A percentile compares a stretch with the other conserved stretches of the same genome.
Evolutionary conservation across 2,888 invertebrate genomes (phyloP).

Genomic region (Tetrapedia diversipes): DNA sequence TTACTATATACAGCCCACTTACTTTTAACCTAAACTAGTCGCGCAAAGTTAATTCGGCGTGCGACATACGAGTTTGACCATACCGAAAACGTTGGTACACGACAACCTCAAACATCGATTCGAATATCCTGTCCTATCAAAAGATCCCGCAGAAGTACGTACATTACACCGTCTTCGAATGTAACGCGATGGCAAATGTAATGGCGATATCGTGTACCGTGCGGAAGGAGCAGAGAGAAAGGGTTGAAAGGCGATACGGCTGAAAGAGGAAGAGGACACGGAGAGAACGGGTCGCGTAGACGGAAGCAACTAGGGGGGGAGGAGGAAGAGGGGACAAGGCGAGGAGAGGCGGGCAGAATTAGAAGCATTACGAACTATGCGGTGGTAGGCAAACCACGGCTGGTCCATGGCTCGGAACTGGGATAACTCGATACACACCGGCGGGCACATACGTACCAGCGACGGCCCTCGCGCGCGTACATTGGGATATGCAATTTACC

Average conservation of each 20-base stretch:
- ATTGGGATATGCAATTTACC: slow-evolving; percentile 72
- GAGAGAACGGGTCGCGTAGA: slow-evolving; percentile 28
- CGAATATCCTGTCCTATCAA: too few relatives aligned
- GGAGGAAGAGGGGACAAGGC: slow-evolving; percentile 27
- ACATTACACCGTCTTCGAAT: too few relatives aligned
- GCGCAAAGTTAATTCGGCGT: too few relatives aligned
- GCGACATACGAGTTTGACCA: too few relatives aligned
- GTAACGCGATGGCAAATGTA: too few relatives aligned
- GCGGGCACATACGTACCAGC: slow-evolving; percentile 52
- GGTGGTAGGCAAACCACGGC: slow-evolving; percentile 62
- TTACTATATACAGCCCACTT: too few relatives aligned
- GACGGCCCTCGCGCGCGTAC: slow-evolving; percentile 51
- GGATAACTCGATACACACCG: slow-evolving; percentile 70
- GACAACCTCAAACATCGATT: too few relatives aligned
- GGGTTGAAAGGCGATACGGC: neutral
- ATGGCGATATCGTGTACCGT: too few relatives aligned
- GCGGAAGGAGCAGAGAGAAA: neutral
- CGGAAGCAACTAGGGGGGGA: too few relatives aligned
- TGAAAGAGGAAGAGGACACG: neutral
- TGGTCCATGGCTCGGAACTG: slow-evolving; percentile 65
- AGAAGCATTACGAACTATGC: slow-evolving; percentile 70
- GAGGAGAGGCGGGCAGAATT: slow-evolving; percentile 60
- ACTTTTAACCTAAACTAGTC: too few relatives aligned
- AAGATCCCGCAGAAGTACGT: too few relatives aligned
- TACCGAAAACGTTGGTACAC: too few relatives aligned